These are phyloP conservation scores for Anarsia innoxiella DNA, from an alignment of 2,888 invertebrate genomes.

Conservation along the genomic window DNA sequence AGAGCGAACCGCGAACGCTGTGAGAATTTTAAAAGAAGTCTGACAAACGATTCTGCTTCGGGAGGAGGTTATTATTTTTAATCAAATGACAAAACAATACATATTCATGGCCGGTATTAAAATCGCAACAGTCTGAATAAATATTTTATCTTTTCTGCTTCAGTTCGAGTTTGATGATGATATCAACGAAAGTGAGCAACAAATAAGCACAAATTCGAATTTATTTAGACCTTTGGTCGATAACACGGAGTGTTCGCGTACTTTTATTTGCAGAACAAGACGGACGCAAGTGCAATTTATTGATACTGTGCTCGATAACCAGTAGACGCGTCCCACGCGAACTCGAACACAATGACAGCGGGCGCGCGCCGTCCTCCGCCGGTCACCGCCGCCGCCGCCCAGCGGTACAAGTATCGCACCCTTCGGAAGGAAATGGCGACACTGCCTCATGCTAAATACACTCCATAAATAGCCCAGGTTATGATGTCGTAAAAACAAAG, in stretches of 20 bases:
- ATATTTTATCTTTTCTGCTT: slow-evolving; percentile 15
- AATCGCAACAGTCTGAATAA: slow-evolving; percentile 20
- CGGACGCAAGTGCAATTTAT: slow-evolving; percentile 70
- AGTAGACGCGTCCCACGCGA: slow-evolving; percentile 67
- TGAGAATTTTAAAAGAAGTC: slow-evolving; percentile 36
- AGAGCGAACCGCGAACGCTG: slow-evolving; percentile 31
- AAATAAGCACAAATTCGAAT: slow-evolving; percentile 62
- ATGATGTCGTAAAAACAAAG: slow-evolving; percentile 69
- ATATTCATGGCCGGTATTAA: slow-evolving; percentile 20
- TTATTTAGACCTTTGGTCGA: slow-evolving; percentile 66
- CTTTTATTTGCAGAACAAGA: slow-evolving; percentile 66
- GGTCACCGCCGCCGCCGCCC: slow-evolving; percentile 31
- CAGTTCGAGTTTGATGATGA: slow-evolving; percentile 45
- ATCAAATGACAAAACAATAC: slow-evolving; percentile 22
- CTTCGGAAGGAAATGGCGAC: slow-evolving; percentile 57
- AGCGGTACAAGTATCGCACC: slow-evolving; percentile 49
- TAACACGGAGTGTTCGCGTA: slow-evolving; percentile 51
- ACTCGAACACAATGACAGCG: slow-evolving; percentile 39
- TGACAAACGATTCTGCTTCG: slow-evolving; percentile 37
- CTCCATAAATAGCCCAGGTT: slow-evolving; percentile 61
- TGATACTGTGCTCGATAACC: slow-evolving; percentile 66
- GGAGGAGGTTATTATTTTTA: slow-evolving; percentile 27
- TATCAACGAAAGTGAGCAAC: slow-evolving; percentile 51
- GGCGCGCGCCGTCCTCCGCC: slow-evolving; percentile 31
- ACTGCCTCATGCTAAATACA: slow-evolving; percentile 58